Conservation (phyloP, 2,888 invertebrate genomes). For the Euplexia lucipara region DNA sequence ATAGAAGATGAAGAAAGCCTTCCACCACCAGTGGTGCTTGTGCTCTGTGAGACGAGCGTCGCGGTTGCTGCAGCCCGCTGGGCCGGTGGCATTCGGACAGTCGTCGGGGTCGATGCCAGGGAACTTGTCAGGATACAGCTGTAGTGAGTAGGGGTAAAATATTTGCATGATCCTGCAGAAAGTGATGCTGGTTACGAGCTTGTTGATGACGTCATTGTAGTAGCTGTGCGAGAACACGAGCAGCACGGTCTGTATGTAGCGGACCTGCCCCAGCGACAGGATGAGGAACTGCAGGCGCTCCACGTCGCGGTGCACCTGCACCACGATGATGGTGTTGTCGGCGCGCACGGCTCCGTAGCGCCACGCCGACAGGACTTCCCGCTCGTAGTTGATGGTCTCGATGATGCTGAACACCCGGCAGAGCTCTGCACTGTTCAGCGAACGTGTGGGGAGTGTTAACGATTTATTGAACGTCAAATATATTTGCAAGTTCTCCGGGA, state of each 20-base stretch:
- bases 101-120: slow-evolving; percentile 70
- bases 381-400: slow-evolving; percentile 61
- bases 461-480: slow-evolving; percentile 51
- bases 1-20: slow-evolving; percentile 72
- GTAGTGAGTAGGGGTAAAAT: slow-evolving; percentile 76
- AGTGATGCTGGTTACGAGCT: slow-evolving; percentile 67
- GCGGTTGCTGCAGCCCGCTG: slow-evolving; percentile 56
- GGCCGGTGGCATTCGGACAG: slow-evolving; percentile 38
- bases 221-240: slow-evolving; percentile 78
- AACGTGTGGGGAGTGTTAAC: slow-evolving; percentile 4
- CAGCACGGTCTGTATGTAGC: slow-evolving; percentile 64
- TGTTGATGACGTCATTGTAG: slow-evolving; percentile 69
- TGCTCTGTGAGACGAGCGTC: slow-evolving; percentile 68
- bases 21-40: slow-evolving; percentile 83
- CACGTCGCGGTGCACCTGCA: slow-evolving; percentile 68
- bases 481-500: slow-evolving; percentile 48
- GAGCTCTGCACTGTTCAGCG: slow-evolving; percentile 34
- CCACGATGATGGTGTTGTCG: slow-evolving; percentile 65
- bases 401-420: slow-evolving; percentile 51
- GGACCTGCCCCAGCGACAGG: slow-evolving; percentile 70
- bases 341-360: slow-evolving; percentile 55
- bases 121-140: slow-evolving; percentile 70
- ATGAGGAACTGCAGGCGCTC: slow-evolving; percentile 71
- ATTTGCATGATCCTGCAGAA: slow-evolving; percentile 79
- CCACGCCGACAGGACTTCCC: slow-evolving; percentile 60